Percentiles rank a stretch among this genome's conserved stretches.
Evolutionary conservation across 2,888 invertebrate species (phyloP).

Genomic region (Encarsia formosa): DNA sequence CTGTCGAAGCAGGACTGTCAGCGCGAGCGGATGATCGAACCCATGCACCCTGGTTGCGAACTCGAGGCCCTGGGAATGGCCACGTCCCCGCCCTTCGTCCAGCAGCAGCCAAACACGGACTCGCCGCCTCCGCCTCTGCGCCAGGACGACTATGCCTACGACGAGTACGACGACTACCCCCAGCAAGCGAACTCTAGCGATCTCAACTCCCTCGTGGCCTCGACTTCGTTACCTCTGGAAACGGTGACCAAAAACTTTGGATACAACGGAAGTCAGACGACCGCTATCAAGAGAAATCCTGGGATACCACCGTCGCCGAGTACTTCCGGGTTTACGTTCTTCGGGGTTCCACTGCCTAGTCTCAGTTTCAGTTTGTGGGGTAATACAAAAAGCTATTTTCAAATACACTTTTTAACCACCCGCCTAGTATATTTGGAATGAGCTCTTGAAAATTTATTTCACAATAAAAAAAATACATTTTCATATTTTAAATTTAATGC

Average conservation of each 20-base stretch:
- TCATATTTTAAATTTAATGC: no score
- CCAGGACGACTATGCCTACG: conserved; percentile 69
- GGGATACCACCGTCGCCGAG: conserved; percentile 55
- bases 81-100: conserved; percentile 35
- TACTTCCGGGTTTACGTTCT: conserved; percentile 72
- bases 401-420: no score
- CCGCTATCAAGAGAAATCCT: background rate
- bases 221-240: no score
- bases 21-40: conserved; percentile 54
- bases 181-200: conserved; percentile 57
- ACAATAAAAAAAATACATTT: no score
- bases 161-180: conserved; percentile 77
- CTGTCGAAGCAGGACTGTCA: conserved; percentile 68
- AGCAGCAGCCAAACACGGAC: conserved; percentile 45
- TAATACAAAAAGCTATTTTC: no score
- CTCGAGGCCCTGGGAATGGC: conserved; percentile 57
- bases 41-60: conserved; percentile 66
- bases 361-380: conserved; percentile 66
- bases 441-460: no score
- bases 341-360: conserved; percentile 76
- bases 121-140: conserved; percentile 50
- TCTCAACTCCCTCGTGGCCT: conserved; percentile 7
- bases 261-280: background rate
- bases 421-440: no score
- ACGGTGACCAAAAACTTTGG: conserved; percentile 5